Conservation (phyloP, 1,140 invertebrate genomes). For the Apis cerana region DNA sequence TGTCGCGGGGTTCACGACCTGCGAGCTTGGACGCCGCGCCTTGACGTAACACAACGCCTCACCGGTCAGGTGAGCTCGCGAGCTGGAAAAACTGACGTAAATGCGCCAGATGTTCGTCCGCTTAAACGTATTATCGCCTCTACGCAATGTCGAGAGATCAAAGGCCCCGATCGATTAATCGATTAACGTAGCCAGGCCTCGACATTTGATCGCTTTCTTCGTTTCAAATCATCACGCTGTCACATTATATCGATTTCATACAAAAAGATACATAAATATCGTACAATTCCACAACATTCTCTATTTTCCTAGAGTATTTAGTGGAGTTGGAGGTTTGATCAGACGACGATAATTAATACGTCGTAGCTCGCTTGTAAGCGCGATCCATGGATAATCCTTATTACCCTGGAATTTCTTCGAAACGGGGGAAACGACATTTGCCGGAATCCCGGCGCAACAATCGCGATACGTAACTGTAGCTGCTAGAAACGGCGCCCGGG, state of each 20-base stretch:
- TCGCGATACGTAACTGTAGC: conserved; percentile 20
- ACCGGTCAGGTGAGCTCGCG: conserved; percentile 50
- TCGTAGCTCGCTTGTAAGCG: not conserved
- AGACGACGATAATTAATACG: not conserved
- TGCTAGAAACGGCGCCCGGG: not conserved
- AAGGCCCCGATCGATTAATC: too few relatives aligned
- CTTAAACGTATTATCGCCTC: too few relatives aligned
- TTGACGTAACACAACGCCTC: conserved; percentile 46
- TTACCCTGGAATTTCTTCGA: conserved; percentile 3
- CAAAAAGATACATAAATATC: too few relatives aligned
- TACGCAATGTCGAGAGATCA: not conserved
- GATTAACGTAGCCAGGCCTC: not conserved
- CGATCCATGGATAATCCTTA: not conserved
- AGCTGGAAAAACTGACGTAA: conserved; percentile 14
- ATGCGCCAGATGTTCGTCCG: not conserved
- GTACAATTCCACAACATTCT: too few relatives aligned
- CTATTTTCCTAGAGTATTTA: too few relatives aligned
- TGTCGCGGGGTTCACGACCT: conserved; percentile 66
- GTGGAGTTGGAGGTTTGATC: too few relatives aligned
- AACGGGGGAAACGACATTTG: not conserved
- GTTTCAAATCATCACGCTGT: too few relatives aligned
- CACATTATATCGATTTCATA: too few relatives aligned
- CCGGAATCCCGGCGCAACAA: conserved; percentile 15
- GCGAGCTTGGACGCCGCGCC: conserved; percentile 40
- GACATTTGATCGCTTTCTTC: too few relatives aligned